Conservation (phyloP, 2,797 vertebrate genomes). For the Lagorchestes hirsutus region DNA sequence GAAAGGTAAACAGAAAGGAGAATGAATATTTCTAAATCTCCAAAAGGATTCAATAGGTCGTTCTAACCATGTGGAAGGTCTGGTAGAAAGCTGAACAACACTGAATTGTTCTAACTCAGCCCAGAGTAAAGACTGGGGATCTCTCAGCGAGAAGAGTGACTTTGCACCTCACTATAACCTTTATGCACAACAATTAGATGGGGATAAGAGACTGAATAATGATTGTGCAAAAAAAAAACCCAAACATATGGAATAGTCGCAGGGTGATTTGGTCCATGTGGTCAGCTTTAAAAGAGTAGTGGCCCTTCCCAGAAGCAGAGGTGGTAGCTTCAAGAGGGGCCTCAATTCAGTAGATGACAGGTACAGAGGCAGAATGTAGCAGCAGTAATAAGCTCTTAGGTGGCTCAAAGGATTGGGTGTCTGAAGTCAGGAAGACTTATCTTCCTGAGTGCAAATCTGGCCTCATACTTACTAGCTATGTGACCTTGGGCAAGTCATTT, state of each 20-base stretch:
- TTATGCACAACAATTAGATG: not conserved
- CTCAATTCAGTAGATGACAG: not conserved
- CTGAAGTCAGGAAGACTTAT: not conserved
- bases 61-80: not conserved
- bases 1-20: not conserved
- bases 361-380: not conserved
- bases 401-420: no score
- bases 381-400: not conserved
- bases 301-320: not conserved
- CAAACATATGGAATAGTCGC: not conserved
- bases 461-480: not conserved
- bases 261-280: not conserved
- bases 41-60: not conserved
- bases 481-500: not conserved
- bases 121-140: not conserved
- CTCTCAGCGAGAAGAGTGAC: not conserved
- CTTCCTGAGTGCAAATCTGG: not conserved
- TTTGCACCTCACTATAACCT: not conserved
- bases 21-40: not conserved
- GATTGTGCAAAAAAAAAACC: not conserved
- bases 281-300: not conserved
- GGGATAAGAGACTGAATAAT: not conserved
- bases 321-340: not conserved
- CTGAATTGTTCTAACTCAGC: not conserved
- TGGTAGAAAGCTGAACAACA: not conserved